Conservation (phyloP, 37 sponge, comb jelly and placozoan species). For the Chondrilla cf. caribensis region DNA sequence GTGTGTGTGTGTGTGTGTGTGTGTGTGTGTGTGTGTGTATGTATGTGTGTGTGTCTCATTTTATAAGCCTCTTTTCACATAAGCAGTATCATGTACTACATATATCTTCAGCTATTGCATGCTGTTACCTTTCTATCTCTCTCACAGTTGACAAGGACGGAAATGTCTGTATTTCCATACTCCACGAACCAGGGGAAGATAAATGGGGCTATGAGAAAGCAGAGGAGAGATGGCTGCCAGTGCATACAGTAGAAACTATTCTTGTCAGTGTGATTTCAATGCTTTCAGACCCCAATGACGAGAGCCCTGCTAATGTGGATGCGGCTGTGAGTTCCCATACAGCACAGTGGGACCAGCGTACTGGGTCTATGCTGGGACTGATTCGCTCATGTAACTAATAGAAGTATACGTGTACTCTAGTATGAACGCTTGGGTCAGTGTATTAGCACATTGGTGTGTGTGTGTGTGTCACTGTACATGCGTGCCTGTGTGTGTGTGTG, state of each 20-base stretch:
- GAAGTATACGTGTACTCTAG: neutral
- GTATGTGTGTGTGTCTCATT: neutral
- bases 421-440: neutral
- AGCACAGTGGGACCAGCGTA: neutral
- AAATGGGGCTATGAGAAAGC: slow-evolving; percentile 96
- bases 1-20: slow-evolving; percentile 28
- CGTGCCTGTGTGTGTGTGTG: neutral
- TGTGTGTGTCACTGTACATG: too few relatives aligned
- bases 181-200: slow-evolving; percentile 98
- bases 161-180: slow-evolving; percentile 93
- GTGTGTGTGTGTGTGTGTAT: slow-evolving; percentile 18
- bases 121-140: too few relatives aligned
- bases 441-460: too few relatives aligned
- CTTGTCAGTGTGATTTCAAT: slow-evolving; percentile 97
- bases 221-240: slow-evolving; percentile 91
- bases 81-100: neutral
- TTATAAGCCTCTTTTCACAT: too few relatives aligned
- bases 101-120: neutral
- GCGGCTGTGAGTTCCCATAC: slow-evolving; percentile 81
- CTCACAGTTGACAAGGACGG: slow-evolving; percentile 89
- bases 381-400: neutral
- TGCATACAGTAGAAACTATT: slow-evolving; percentile 98
- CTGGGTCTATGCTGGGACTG: neutral
- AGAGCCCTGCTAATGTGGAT: slow-evolving; percentile 96
- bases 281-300: slow-evolving; percentile 96